Percentiles rank a stretch among this genome's conserved stretches.
phyloP scores from a whole-genome alignment of 2,113 vertebrate genomes.

The Neofelis nebulosa region DNA sequence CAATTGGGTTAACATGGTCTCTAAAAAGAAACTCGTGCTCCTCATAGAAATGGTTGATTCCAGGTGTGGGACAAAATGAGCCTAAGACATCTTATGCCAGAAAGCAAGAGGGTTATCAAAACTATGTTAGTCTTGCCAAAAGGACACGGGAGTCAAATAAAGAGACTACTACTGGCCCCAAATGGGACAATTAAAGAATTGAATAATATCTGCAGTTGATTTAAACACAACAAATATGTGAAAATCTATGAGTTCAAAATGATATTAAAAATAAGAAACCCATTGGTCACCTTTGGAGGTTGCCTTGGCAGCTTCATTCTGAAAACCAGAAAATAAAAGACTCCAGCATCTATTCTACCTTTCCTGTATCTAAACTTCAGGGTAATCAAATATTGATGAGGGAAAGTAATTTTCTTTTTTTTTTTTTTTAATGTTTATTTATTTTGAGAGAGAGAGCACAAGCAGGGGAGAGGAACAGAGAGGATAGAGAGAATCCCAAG shows the following conservation, averaged over 20 bases:
- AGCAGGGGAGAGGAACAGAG: too few species aligned
- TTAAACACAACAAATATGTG: not conserved
- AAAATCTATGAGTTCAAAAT: not conserved
- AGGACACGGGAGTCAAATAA: not conserved
- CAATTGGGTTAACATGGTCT: not conserved
- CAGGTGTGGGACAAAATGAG: not conserved
- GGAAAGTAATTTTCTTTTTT: not conserved
- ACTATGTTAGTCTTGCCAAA: not conserved
- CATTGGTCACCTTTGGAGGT: not conserved
- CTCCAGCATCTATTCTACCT: not conserved
- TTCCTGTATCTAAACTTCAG: not conserved
- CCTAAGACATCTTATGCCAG: not conserved
- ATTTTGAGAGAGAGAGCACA: too few species aligned
- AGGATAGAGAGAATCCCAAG: too few species aligned
- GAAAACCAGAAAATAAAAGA: constrained; percentile 28
- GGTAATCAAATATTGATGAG: not conserved
- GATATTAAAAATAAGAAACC: not conserved
- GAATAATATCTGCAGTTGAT: not conserved
- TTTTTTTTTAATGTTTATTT: too few species aligned
- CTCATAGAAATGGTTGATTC: not conserved
- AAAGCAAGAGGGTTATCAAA: not conserved
- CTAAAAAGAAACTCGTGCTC: not conserved
- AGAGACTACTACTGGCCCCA: not conserved
- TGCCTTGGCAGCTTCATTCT: not conserved
- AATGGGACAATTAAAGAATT: not conserved